phyloP scores from a whole-genome alignment of 2,113 vertebrate genomes.

The Corythoichthys intestinalis region DNA sequence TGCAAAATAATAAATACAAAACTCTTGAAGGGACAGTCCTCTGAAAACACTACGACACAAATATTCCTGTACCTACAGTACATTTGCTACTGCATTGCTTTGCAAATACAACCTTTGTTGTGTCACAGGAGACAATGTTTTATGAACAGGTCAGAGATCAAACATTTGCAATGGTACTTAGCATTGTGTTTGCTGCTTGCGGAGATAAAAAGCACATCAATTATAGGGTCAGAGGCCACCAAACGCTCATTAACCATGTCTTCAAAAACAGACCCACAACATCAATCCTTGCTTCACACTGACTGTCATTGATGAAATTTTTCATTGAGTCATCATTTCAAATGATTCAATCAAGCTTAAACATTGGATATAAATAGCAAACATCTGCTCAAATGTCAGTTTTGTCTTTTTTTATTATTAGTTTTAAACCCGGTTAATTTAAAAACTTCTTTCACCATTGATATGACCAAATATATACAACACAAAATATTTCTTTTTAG shows the following conservation, averaged over 20 bases:
- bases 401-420: not conserved
- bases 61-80: not conserved
- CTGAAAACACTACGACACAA: not conserved
- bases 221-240: constrained; percentile 48
- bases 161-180: constrained; percentile 5
- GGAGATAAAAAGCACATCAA: constrained; percentile 49
- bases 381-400: not conserved
- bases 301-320: not conserved
- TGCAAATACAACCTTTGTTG: not conserved
- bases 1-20: not conserved
- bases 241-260: constrained; percentile 42
- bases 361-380: not conserved
- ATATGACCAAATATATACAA: no score
- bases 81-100: not conserved
- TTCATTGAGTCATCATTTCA: not conserved
- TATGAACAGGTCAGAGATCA: constrained; percentile 34
- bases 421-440: not conserved
- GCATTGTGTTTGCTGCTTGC: constrained; percentile 22
- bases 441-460: not conserved
- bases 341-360: constrained; percentile 12
- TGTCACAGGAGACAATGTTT: constrained; percentile 19
- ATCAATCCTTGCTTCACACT: constrained; percentile 2
- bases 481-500: no score
- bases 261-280: constrained; percentile 7
- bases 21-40: not conserved